These are phyloP conservation scores for Erebia ligea DNA, from an alignment of 2,888 invertebrate species.

Conservation along the genomic window DNA sequence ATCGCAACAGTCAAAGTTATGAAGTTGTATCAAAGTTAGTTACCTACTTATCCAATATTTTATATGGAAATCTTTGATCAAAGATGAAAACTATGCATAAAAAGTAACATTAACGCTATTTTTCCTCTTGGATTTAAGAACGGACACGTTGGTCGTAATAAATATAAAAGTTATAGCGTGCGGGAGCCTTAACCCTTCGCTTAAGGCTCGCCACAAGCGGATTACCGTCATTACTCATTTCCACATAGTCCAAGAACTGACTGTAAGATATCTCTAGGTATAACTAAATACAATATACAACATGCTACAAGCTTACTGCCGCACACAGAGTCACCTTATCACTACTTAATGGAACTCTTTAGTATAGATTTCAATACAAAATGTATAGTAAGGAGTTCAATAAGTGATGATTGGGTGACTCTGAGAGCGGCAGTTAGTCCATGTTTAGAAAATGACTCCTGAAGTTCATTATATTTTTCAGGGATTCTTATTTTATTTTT, in stretches of 20 bases:
- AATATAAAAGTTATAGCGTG: conserved; percentile 63
- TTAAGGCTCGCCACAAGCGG: conserved; percentile 79
- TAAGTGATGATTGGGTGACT: too few species aligned
- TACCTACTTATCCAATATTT: neutral
- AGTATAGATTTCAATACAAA: too few species aligned
- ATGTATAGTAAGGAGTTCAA: too few species aligned
- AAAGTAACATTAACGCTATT: conserved; percentile 26
- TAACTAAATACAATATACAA: neutral
- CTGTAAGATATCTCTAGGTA: neutral
- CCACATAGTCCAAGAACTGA: conserved; percentile 46
- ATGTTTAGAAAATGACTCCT: too few species aligned
- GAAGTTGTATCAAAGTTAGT: too few species aligned
- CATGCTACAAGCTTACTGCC: neutral
- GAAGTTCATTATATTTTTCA: too few species aligned
- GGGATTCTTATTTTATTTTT: too few species aligned
- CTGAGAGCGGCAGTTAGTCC: too few species aligned
- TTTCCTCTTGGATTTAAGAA: conserved; percentile 32
- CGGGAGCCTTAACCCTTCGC: conserved; percentile 78
- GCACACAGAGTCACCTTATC: too few species aligned
- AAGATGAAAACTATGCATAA: neutral
- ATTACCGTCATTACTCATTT: conserved; percentile 80
- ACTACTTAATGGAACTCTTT: too few species aligned
- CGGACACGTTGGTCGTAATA: conserved; percentile 56
- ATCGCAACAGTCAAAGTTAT: too few species aligned
- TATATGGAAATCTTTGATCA: neutral